These are phyloP conservation scores for Ormyrus nitidulus DNA, from an alignment of 2,888 invertebrate genomes.

Conservation along the genomic window DNA sequence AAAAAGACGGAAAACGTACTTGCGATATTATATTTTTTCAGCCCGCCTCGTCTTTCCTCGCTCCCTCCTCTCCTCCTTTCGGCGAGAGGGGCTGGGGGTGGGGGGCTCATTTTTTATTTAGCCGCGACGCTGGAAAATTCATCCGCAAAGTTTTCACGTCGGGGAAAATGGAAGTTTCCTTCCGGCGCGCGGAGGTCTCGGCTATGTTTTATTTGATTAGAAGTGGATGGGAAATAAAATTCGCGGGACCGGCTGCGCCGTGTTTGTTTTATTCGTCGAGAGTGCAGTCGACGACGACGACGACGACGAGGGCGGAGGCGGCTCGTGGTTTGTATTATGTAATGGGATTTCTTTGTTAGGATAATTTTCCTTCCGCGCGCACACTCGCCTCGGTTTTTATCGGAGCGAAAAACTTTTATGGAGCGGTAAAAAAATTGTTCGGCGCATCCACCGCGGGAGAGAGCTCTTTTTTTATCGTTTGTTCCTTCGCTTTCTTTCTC, in stretches of 20 bases:
- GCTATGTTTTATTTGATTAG: slow-evolving; percentile 54
- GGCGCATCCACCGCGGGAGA: not conserved
- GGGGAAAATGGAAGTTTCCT: slow-evolving; percentile 35
- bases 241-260: slow-evolving; percentile 5
- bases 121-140: slow-evolving; percentile 39
- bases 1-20: slow-evolving; percentile 40
- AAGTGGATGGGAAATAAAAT: slow-evolving; percentile 45
- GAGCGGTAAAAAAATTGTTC: slow-evolving; percentile 33
- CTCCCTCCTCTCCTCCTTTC: not conserved
- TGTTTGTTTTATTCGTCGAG: slow-evolving; percentile 42
- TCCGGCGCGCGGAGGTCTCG: slow-evolving; percentile 25
- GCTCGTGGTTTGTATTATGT: slow-evolving; percentile 40
- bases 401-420: slow-evolving; percentile 45
- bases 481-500: not conserved
- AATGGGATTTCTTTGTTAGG: slow-evolving; percentile 54
- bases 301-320: not conserved
- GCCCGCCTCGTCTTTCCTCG: no score
- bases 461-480: slow-evolving; percentile 17
- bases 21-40: slow-evolving; percentile 21
- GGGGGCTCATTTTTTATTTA: not conserved
- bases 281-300: not conserved
- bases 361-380: slow-evolving; percentile 46
- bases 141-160: slow-evolving; percentile 37
- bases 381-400: not conserved
- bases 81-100: no score